phyloP scores from a whole-genome alignment of 2,888 invertebrate species.

The Alloscopus bannaensis region DNA sequence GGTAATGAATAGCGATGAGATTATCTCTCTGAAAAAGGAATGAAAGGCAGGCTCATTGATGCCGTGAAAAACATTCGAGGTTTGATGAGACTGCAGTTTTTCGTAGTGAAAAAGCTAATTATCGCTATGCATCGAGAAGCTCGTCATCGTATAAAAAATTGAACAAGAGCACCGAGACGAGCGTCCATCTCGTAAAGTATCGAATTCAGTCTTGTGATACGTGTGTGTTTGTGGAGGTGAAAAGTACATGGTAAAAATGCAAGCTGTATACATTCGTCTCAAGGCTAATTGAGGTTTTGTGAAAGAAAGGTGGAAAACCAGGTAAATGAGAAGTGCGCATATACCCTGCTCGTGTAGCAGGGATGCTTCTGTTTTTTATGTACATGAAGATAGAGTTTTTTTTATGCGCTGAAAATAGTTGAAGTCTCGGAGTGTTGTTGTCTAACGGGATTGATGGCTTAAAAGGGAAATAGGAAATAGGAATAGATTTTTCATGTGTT shows the following conservation, averaged over 20 bases:
- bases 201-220: no score
- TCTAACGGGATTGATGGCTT: slow-evolving; percentile 63
- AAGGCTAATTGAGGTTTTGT: slow-evolving; percentile 51
- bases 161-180: slow-evolving; percentile 19
- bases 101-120: slow-evolving; percentile 60
- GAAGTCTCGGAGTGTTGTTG: slow-evolving; percentile 31
- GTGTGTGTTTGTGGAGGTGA: slow-evolving; percentile 19
- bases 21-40: slow-evolving; percentile 34
- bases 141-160: slow-evolving; percentile 28
- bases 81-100: slow-evolving; percentile 59
- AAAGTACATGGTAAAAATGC: slow-evolving; percentile 6
- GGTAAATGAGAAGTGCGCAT: slow-evolving; percentile 19
- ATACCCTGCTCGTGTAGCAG: neutral
- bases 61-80: slow-evolving; percentile 32
- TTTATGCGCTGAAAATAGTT: neutral
- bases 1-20: slow-evolving; percentile 58
- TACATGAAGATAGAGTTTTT: neutral
- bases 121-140: slow-evolving; percentile 48
- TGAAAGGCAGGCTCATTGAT: slow-evolving; percentile 54
- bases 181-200: slow-evolving; percentile 22
- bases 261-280: no score
- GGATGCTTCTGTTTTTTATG: slow-evolving; percentile 1
- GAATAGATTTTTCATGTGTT: slow-evolving; percentile 62
- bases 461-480: slow-evolving; percentile 70
- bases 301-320: slow-evolving; percentile 27